Evolutionary conservation across 2,113 vertebrate species (phyloP).

Genomic region (Nibea albiflora): DNA sequence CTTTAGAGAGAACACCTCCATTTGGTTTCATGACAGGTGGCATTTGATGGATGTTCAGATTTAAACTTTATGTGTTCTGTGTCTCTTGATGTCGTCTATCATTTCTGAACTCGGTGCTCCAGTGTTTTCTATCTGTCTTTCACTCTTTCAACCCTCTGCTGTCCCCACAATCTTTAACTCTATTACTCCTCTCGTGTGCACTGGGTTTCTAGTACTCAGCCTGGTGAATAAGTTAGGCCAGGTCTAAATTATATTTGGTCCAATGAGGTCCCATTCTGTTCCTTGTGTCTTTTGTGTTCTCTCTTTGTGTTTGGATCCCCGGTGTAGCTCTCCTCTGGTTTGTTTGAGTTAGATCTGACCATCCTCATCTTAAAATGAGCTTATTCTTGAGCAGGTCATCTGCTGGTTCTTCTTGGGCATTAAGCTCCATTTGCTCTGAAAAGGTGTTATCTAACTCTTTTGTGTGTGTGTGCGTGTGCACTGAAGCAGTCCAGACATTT

Average conservation of each 20-base stretch:
- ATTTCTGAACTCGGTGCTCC: no score
- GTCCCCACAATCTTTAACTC: background rate
- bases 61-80: no score
- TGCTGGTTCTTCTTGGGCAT: background rate
- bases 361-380: background rate
- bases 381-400: background rate
- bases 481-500: background rate
- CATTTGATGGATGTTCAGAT: background rate
- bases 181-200: background rate
- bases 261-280: background rate
- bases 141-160: background rate
- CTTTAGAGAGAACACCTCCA: background rate
- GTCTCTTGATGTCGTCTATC: no score
- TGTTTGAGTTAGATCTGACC: background rate
- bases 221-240: background rate
- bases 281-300: background rate
- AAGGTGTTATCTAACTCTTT: no score
- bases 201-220: background rate
- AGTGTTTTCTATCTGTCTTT: background rate
- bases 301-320: background rate
- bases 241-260: background rate
- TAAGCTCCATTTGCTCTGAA: background rate
- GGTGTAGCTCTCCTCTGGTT: background rate
- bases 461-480: no score
- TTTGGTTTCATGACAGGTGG: background rate